Evolutionary conservation across 2,797 vertebrate genomes (phyloP).

Genomic region (Microctenopoma lineatum): DNA sequence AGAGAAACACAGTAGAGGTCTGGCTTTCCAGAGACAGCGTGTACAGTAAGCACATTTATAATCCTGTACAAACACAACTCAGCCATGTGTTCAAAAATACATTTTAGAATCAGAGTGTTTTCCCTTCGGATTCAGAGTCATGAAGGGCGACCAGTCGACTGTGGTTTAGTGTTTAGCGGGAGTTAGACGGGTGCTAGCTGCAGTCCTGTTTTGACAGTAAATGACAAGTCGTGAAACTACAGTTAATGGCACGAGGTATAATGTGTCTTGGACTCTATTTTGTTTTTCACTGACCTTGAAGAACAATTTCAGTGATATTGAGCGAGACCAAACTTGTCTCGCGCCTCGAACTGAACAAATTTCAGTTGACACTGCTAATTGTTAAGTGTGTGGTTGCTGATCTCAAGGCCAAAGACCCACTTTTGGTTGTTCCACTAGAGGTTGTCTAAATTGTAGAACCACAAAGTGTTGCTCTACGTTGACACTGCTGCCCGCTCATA

Average conservation of each 20-base stretch:
- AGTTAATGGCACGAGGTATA: conserved; percentile 66
- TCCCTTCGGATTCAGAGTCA: conserved; percentile 59
- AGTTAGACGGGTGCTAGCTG: conserved; percentile 63
- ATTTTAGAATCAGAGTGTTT: conserved; percentile 64
- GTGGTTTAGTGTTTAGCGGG: conserved; percentile 69
- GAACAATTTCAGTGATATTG: conserved; percentile 73
- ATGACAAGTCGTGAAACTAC: conserved; percentile 70
- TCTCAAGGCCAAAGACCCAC: conserved; percentile 74
- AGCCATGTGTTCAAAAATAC: conserved; percentile 69
- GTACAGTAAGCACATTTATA: conserved; percentile 78
- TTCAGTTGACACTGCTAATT: conserved; percentile 85
- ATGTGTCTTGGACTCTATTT: conserved; percentile 69
- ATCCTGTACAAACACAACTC: conserved; percentile 82
- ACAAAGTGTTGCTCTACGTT: conserved; percentile 59
- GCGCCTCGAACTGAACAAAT: conserved; percentile 69
- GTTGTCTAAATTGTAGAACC: conserved; percentile 71
- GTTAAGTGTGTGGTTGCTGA: conserved; percentile 85
- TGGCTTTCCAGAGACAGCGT: conserved; percentile 59
- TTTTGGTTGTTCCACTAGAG: conserved; percentile 77
- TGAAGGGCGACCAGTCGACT: conserved; percentile 68
- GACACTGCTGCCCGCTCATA: conserved; percentile 65
- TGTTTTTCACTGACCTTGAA: conserved; percentile 72
- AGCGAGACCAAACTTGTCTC: conserved; percentile 75
- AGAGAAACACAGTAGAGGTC: conserved; percentile 50
- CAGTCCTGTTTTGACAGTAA: conserved; percentile 73